A percentile compares a stretch with the other conserved stretches of the same genome.
These are phyloP conservation scores for Hydrocynus forskahlii DNA, from an alignment of 2,797 vertebrate species.

Conservation along the genomic window DNA sequence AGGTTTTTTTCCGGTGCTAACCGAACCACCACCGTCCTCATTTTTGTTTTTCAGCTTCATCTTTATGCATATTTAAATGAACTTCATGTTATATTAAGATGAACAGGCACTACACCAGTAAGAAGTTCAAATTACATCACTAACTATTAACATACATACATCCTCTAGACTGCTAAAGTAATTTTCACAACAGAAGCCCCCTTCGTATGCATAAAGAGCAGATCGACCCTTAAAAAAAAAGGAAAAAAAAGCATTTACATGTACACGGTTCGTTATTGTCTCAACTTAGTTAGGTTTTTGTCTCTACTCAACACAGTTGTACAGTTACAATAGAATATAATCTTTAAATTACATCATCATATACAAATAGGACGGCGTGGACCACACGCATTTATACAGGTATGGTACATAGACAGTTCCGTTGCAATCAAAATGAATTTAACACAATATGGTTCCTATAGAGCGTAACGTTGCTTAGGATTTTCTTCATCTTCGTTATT, in stretches of 20 bases:
- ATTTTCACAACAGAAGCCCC: constrained; percentile 73
- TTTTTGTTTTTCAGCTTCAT: constrained; percentile 75
- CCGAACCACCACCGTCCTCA: constrained; percentile 70
- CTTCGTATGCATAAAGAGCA: constrained; percentile 78
- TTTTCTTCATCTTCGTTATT: constrained; percentile 69
- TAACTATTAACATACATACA: constrained; percentile 80
- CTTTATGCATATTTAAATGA: constrained; percentile 84
- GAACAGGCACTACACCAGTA: constrained; percentile 86
- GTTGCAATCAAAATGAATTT: constrained; percentile 74
- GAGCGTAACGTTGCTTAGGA: constrained; percentile 70
- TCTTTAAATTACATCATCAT: constrained; percentile 88
- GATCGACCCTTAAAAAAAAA: constrained; percentile 66
- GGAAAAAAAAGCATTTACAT: constrained; percentile 81
- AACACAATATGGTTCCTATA: constrained; percentile 78
- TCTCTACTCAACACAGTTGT: constrained; percentile 83
- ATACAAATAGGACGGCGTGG: constrained; percentile 83
- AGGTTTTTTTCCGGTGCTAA: constrained; percentile 57
- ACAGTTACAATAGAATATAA: constrained; percentile 86
- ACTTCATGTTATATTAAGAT: constrained; percentile 81
- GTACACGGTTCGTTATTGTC: constrained; percentile 78
- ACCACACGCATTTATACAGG: constrained; percentile 75
- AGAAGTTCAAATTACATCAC: constrained; percentile 83
- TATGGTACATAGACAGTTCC: constrained; percentile 79
- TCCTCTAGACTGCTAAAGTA: constrained; percentile 78
- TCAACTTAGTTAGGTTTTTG: constrained; percentile 78